These are phyloP conservation scores for Andrena minutula DNA, from an alignment of 2,888 invertebrate genomes.

Conservation along the genomic window DNA sequence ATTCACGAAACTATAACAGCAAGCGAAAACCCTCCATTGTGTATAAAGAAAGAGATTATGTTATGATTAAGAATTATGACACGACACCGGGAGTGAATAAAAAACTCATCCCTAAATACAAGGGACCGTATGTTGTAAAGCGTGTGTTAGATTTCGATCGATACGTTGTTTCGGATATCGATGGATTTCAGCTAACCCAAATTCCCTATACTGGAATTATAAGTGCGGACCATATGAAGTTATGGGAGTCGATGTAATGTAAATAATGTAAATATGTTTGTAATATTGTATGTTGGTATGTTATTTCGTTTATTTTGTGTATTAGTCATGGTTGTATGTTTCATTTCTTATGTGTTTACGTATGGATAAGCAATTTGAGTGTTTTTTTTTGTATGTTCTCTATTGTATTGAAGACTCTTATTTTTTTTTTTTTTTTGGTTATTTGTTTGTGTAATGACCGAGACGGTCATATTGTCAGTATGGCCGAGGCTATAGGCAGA, in stretches of 20 bases:
- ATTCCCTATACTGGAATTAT: not conserved
- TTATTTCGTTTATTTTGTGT: no score
- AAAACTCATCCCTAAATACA: slow-evolving; percentile 9
- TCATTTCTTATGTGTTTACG: no score
- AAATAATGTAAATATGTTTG: no score
- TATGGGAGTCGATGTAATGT: no score
- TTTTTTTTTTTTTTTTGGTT: no score
- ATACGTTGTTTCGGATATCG: not conserved
- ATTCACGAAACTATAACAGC: not conserved
- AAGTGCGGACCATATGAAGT: not conserved
- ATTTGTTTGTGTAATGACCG: not conserved
- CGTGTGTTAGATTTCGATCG: not conserved
- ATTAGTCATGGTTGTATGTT: no score
- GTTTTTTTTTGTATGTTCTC: no score
- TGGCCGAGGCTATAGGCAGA: not conserved
- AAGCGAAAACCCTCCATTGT: not conserved
- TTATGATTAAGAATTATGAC: not conserved
- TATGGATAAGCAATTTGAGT: no score
- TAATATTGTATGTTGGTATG: no score
- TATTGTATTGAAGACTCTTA: no score
- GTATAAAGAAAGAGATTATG: not conserved
- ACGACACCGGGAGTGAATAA: not conserved
- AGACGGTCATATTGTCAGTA: slow-evolving; percentile 1
- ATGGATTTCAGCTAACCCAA: slow-evolving; percentile 11
- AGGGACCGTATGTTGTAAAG: not conserved